Percentiles rank a stretch among this genome's conserved stretches.
Evolutionary conservation across 2,113 vertebrate genomes (phyloP).

Genomic region (Scortum barcoo): DNA sequence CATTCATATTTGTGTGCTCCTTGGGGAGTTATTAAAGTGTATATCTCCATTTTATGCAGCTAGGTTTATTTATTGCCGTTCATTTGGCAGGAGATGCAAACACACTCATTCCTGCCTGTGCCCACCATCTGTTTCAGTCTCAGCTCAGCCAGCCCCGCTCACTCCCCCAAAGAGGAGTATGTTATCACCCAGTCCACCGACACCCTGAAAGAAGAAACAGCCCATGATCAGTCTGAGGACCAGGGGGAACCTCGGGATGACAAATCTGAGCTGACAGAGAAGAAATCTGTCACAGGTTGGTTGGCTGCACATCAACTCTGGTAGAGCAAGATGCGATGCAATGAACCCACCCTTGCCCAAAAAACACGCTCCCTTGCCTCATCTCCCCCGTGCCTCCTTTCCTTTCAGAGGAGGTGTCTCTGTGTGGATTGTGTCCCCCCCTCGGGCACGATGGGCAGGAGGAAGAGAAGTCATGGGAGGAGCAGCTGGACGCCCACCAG

Average conservation of each 20-base stretch:
- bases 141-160: conserved; percentile 93
- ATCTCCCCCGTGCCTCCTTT: conserved; percentile 6
- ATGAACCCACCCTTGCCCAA: conserved; percentile 14
- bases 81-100: conserved; percentile 67
- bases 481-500: conserved; percentile 94
- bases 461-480: conserved; percentile 93
- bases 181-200: conserved; percentile 82
- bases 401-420: conserved; percentile 82
- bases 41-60: conserved; percentile 58
- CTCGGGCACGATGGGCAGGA: conserved; percentile 82
- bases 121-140: conserved; percentile 86
- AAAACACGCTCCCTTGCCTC: background rate
- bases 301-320: conserved; percentile 55
- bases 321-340: conserved; percentile 20
- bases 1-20: conserved; percentile 39
- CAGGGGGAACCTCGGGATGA: conserved; percentile 84
- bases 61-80: conserved; percentile 63
- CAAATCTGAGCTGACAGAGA: conserved; percentile 87
- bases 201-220: conserved; percentile 81
- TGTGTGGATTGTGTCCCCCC: conserved; percentile 79
- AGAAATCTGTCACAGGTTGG: conserved; percentile 86
- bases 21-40: conserved; percentile 33
- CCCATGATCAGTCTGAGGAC: conserved; percentile 83
- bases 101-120: conserved; percentile 59
- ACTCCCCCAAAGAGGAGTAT: conserved; percentile 88